These are phyloP conservation scores for Bergia sp. DNA, from an alignment of 92 coral and sea anemone species.

Conservation along the genomic window DNA sequence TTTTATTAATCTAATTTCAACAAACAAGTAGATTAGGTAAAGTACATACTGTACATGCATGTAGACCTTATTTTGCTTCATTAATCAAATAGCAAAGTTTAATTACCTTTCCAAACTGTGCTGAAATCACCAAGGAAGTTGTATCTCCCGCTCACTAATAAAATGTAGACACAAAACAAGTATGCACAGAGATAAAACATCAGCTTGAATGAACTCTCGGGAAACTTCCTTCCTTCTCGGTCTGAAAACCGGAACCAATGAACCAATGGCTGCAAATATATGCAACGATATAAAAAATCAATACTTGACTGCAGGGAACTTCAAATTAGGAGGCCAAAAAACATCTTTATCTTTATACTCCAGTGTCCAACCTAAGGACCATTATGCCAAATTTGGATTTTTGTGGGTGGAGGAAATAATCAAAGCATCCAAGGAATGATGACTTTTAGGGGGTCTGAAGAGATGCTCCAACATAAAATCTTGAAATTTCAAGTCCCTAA, in stretches of 20 bases:
- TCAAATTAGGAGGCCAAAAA: neutral
- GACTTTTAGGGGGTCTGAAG: neutral
- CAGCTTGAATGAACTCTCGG: conserved; percentile 94
- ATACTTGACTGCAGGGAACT: neutral
- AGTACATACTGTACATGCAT: no score
- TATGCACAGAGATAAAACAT: conserved; percentile 61
- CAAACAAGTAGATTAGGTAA: no score
- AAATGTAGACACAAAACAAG: conserved; percentile 61
- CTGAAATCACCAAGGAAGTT: conserved; percentile 66
- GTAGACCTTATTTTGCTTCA: no score
- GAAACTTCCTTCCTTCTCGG: conserved; percentile 80
- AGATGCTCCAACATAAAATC: neutral
- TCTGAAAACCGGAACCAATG: conserved; percentile 71
- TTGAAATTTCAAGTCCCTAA: neutral
- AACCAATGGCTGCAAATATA: conserved; percentile 77
- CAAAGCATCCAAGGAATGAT: neutral
- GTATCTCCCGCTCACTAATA: conserved; percentile 72
- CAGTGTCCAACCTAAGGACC: no score
- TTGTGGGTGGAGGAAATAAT: neutral
- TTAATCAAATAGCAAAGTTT: no score
- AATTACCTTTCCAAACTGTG: conserved; percentile 85
- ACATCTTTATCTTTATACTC: neutral
- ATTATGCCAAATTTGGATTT: no score
- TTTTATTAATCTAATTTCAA: no score
- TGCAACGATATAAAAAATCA: conserved; percentile 9